Base-by-base conservation (phyloP, 2,888 invertebrate species). In the Cryptocheilus praepositus region DNA sequence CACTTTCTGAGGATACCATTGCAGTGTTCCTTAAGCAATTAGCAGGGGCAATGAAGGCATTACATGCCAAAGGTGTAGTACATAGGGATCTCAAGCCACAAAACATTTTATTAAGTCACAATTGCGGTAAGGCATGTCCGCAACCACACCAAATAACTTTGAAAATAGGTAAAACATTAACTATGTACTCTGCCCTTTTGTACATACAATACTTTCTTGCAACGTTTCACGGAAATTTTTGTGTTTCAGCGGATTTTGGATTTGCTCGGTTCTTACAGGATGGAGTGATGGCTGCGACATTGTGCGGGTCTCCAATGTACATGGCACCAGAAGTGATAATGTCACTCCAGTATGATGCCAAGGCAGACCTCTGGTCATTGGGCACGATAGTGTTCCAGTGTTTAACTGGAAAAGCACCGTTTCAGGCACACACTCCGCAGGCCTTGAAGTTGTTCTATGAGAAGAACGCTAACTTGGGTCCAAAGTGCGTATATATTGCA, bases 271-370 rank as follows among this genome's bases (percentile, higher is more conserved):
- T 99, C 90, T 92, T 99, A 55, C 96, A 97, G 90, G 99, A 99
- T 88, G 99, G 99, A 73, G 98, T 98, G 63, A 99, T 99, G 99
- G 99, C 99, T 63, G 99, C 98, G 72, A 99, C 99, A 43, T 91
- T 99, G 51, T 99, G 99, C 90, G 99, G 99, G 55, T 99, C 99
- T 56, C 99, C 99, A 15, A 99, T 99, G 99, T 99, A 99, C 88
- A 99, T 99, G 99, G 98, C 98, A 44, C 98, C 98, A 0, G 98
- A 99, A 91, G 98, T 99, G 62, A 99, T 99, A 83, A 99, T 99
- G 98, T 98, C 98, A 1, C 90, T 97, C 73, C 97, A 98, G 86
- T 99, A 99, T 88, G 98, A 98, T 89, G 98, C 98, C 62, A 99
- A 99, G 91, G 99, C 99, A 11, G 99, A 99, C 90, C 92, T 99